Percentiles rank a stretch among this genome's conserved stretches.
These are phyloP conservation scores for Eubasilissa splendida DNA, from an alignment of 2,888 invertebrate species.

Conservation along the genomic window DNA sequence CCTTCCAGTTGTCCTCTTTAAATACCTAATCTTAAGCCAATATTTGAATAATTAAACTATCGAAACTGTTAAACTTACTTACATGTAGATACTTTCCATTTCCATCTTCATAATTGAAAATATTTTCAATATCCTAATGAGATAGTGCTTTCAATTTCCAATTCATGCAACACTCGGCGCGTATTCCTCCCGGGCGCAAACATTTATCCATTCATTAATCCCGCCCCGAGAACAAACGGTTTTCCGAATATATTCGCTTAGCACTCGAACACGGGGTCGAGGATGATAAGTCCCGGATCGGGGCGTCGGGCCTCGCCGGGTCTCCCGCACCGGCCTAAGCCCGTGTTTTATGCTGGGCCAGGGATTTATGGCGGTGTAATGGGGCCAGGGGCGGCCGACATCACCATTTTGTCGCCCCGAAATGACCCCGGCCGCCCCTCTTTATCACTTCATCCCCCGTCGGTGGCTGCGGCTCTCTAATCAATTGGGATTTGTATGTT, in stretches of 20 bases:
- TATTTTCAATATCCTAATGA: no score
- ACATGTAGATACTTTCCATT: no score
- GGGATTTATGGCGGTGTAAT: slow-evolving; percentile 76
- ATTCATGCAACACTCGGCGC: not conserved
- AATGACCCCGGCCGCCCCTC: slow-evolving; percentile 58
- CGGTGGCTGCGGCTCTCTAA: slow-evolving; percentile 41
- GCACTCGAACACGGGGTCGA: slow-evolving; percentile 15
- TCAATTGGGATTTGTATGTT: slow-evolving; percentile 52
- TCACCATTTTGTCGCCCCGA: slow-evolving; percentile 73
- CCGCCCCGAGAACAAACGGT: slow-evolving; percentile 54
- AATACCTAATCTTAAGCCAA: no score
- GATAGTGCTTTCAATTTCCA: slow-evolving; percentile 17
- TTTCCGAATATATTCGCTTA: slow-evolving; percentile 41
- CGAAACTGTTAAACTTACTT: no score
- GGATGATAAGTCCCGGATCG: slow-evolving; percentile 33
- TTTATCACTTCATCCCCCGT: slow-evolving; percentile 54
- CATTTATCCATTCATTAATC: slow-evolving; percentile 49
- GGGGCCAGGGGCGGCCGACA: slow-evolving; percentile 77
- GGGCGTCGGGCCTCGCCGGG: slow-evolving; percentile 52
- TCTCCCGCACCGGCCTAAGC: slow-evolving; percentile 50
- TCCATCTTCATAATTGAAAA: no score
- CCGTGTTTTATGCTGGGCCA: slow-evolving; percentile 57
- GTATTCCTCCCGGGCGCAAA: slow-evolving; percentile 13
- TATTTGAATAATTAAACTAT: no score
- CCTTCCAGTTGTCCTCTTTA: no score